A percentile compares a stretch with the other conserved stretches of the same genome.
Conservation (phyloP, 2,113 vertebrate species). For the Ginglymostoma cirratum region DNA sequence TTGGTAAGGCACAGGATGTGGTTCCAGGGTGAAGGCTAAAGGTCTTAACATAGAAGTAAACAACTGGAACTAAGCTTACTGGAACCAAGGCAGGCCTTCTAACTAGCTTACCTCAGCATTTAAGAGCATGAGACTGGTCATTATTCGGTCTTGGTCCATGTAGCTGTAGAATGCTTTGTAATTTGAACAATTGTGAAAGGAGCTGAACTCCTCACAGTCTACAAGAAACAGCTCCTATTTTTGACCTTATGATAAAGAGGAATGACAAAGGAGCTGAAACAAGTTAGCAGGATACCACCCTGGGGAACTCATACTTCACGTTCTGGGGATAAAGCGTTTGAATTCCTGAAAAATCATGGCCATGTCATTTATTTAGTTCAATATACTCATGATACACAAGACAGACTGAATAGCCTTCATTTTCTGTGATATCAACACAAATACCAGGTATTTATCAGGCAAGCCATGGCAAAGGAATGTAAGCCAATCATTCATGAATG, state of each 20-base stretch:
- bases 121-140: background rate
- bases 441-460: background rate
- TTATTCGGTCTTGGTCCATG: background rate
- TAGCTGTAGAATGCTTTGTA: background rate
- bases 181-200: background rate
- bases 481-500: background rate
- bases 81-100: no score
- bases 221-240: background rate
- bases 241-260: background rate
- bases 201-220: background rate
- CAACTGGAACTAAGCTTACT: no score
- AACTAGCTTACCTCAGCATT: background rate
- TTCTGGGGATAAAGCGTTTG: background rate
- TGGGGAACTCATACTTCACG: background rate
- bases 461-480: background rate
- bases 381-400: background rate
- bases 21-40: no score
- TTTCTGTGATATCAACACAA: background rate
- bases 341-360: background rate
- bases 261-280: background rate
- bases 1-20: no score
- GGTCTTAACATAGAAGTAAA: no score
- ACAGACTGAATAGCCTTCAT: background rate
- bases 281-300: background rate
- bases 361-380: background rate